Conservation (phyloP, 2,113 vertebrate genomes). For the Brevimyrus niger region DNA sequence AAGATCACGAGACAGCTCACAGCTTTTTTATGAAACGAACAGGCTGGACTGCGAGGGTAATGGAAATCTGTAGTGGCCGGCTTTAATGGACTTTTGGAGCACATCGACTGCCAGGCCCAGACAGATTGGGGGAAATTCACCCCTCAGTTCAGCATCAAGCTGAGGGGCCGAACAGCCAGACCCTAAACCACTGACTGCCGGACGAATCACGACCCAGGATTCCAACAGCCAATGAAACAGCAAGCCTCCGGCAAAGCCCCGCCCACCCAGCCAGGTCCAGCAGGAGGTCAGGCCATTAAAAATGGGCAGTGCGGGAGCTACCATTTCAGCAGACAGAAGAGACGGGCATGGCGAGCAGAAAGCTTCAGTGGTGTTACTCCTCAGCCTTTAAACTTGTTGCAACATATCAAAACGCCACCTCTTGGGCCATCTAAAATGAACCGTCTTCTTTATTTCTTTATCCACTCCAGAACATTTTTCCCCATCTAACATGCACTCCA, state of each 20-base stretch:
- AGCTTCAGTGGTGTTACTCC: not conserved
- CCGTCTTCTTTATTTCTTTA: not conserved
- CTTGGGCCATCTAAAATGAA: not conserved
- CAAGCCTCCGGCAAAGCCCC: not conserved
- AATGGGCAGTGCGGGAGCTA: not conserved
- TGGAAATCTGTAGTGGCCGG: constrained; percentile 31
- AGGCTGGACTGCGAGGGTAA: constrained; percentile 40
- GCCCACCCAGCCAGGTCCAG: not conserved
- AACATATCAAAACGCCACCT: not conserved
- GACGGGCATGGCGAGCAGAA: not conserved
- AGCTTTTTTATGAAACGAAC: constrained; percentile 48
- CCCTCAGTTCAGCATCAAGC: not conserved
- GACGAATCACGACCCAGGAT: not conserved
- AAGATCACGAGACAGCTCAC: constrained; percentile 25
- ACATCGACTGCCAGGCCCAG: not conserved
- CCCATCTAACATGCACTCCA: not conserved
- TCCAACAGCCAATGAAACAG: not conserved
- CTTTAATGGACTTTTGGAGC: constrained; percentile 43
- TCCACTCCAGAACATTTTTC: not conserved
- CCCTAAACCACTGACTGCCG: constrained; percentile 2
- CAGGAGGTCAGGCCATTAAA: not conserved
- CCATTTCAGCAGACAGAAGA: not conserved
- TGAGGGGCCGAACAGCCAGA: not conserved
- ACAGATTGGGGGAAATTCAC: not conserved
- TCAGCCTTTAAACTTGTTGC: not conserved